Conservation (phyloP, 2,888 invertebrate species). For the Leptogaster cylindrica region DNA sequence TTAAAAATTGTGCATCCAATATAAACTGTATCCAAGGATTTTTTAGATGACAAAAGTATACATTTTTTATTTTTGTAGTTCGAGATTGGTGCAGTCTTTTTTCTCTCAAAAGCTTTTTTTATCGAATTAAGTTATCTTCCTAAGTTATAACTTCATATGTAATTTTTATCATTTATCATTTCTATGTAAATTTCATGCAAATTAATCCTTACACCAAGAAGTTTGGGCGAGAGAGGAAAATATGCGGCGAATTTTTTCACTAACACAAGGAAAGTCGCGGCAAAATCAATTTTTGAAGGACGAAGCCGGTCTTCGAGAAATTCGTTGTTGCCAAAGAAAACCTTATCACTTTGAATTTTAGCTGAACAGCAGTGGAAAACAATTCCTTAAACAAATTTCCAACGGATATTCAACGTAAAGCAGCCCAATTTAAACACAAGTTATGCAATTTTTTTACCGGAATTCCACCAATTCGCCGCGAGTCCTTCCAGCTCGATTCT, state of each 20-base stretch:
- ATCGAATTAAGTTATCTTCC: not conserved
- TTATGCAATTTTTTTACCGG: not conserved
- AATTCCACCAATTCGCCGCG: constrained; percentile 34
- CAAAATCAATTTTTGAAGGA: constrained; percentile 39
- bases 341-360: not conserved
- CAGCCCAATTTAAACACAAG: not conserved
- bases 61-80: constrained; percentile 16
- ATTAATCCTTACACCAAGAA: not conserved
- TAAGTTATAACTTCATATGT: not conserved
- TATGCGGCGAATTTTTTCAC: constrained; percentile 17
- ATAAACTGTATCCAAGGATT: constrained; percentile 12
- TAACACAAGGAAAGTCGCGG: constrained; percentile 26
- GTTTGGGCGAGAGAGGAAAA: not conserved
- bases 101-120: constrained; percentile 19
- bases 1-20: constrained; percentile 30
- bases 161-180: not conserved
- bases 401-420: not conserved
- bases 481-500: constrained; percentile 24
- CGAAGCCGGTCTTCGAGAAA: constrained; percentile 27
- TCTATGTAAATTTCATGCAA: constrained; percentile 23
- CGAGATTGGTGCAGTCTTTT: constrained; percentile 30
- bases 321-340: constrained; percentile 37
- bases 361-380: not conserved
- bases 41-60: constrained; percentile 25
- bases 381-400: not conserved